Evolutionary conservation across 2,113 vertebrate species (phyloP), one percentile per base, ranked within the genome.

Genomic region (human): DNA sequence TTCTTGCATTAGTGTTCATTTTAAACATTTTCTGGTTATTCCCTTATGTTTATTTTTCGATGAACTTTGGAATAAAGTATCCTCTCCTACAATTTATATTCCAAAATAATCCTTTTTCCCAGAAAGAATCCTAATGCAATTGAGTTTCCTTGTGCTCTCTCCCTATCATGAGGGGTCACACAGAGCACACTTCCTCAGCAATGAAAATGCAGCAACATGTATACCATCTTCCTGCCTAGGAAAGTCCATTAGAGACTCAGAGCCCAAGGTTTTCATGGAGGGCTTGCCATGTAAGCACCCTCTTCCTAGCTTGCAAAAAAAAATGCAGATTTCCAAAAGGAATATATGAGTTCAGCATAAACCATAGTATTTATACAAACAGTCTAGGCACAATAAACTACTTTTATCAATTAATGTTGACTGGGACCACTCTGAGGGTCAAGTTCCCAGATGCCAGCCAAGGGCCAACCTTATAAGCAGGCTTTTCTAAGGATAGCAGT

Each of bases 41-140:
- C 48, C 81, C 55, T 52, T 81, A 43, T 7, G 11, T 59, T 92
- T 86, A 82, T 92, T 92, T 94, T 78, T 87, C 50, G 43, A 25
- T 90, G n/a, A 97, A 66, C 89, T 86, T 82, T 76, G 57, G 27
- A 96, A 86, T 89, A 57, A 85, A 50, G 55, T 50, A 68, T 76
- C 27, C 38, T 20, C 14, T 93, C 55, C 40, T 89, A 43, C 35
- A 86, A 27, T 80, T 75, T 92, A 57, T 76, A 25, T 61, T 27
- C 6, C 32, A 68, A 64, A 64, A 30, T 27, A 64, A 30, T 64
- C 61, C 12, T 64, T 64, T 70, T 70, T n/a, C 16, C 23, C 25
- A 72, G 61, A 64, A 30, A 64, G 27, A 64, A 64, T 30, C 61
- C 61, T 64, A 64, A 64, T 64, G 27, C 61, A 30, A 64, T 30